phyloP scores from a whole-genome alignment of 1,140 invertebrate species.

The Drosophila rufa region DNA sequence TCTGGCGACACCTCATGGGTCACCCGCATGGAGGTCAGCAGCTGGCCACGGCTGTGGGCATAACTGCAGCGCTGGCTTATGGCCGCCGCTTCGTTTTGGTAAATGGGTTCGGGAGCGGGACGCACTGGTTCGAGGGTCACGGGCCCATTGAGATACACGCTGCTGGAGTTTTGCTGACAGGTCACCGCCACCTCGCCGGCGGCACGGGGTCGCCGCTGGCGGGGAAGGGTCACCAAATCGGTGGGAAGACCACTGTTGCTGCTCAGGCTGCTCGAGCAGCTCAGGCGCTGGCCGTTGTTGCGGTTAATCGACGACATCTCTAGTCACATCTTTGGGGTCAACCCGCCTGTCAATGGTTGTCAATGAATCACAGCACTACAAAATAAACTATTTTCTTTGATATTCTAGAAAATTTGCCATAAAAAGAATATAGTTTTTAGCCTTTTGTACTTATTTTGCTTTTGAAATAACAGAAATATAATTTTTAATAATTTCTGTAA shows the following conservation, averaged over 20 bases:
- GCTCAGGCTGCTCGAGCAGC: constrained; percentile 54
- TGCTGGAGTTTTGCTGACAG: constrained; percentile 59
- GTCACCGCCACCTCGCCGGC: constrained; percentile 81
- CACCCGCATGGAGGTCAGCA: constrained; percentile 59
- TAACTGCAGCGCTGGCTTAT: constrained; percentile 49
- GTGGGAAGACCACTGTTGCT: constrained; percentile 44
- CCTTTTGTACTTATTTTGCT: background rate
- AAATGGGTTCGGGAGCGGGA: constrained; percentile 65
- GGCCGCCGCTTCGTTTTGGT: constrained; percentile 74
- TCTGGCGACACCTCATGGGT: constrained; percentile 31
- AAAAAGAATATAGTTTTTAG: background rate
- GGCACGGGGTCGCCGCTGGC: constrained; percentile 79
- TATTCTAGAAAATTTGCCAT: constrained; percentile 1
- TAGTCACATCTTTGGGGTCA: constrained; percentile 43
- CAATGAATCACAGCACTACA: constrained; percentile 22
- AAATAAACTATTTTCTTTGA: background rate
- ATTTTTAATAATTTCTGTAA: too few relatives aligned
- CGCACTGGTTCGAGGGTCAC: constrained; percentile 24
- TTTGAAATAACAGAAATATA: too few relatives aligned
- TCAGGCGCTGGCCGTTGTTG: constrained; percentile 49
- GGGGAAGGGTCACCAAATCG: constrained; percentile 70
- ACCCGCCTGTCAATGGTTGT: constrained; percentile 11
- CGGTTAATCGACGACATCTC: constrained; percentile 48
- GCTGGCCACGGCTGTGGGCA: constrained; percentile 21
- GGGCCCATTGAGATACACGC: constrained; percentile 73